These are phyloP conservation scores for Harpagoxenus sublaevis DNA, from an alignment of 2,888 invertebrate species.

Conservation along the genomic window DNA sequence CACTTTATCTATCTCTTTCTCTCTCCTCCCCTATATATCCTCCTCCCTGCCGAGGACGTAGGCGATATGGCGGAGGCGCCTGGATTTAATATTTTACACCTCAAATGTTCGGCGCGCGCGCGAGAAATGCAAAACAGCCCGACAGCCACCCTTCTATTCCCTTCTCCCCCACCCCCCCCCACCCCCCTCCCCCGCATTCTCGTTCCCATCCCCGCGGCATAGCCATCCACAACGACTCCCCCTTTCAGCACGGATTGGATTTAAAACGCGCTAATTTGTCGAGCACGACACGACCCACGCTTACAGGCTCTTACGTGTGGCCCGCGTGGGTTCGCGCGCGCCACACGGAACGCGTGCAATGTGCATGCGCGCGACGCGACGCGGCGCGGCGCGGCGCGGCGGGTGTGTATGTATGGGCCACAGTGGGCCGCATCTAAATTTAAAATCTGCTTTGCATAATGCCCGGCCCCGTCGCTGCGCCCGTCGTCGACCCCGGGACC, in stretches of 20 bases:
- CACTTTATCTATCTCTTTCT: constrained; percentile 7
- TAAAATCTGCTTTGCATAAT: constrained; percentile 86
- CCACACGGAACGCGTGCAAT: constrained; percentile 42
- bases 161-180: constrained; percentile 44
- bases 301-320: constrained; percentile 51
- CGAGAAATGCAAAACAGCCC: constrained; percentile 76
- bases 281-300: constrained; percentile 78
- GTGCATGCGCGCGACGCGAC: constrained; percentile 27
- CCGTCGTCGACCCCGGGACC: constrained; percentile 76
- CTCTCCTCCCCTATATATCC: constrained; percentile 43
- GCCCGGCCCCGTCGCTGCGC: constrained; percentile 76
- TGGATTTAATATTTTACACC: constrained; percentile 86
- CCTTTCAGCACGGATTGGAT: constrained; percentile 84
- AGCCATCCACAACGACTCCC: constrained; percentile 67
- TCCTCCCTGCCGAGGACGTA: constrained; percentile 72
- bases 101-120: constrained; percentile 85
- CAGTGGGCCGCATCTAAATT: constrained; percentile 84
- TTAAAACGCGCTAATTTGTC: constrained; percentile 86
- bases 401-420: constrained; percentile 66
- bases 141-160: constrained; percentile 45
- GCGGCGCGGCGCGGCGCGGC: constrained; percentile 38
- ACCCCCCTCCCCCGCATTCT: not conserved
- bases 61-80: constrained; percentile 78
- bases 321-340: constrained; percentile 22
- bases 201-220: constrained; percentile 9